Evolutionary conservation across 2,888 invertebrate genomes (phyloP).

Genomic region (Volucella inflata): DNA sequence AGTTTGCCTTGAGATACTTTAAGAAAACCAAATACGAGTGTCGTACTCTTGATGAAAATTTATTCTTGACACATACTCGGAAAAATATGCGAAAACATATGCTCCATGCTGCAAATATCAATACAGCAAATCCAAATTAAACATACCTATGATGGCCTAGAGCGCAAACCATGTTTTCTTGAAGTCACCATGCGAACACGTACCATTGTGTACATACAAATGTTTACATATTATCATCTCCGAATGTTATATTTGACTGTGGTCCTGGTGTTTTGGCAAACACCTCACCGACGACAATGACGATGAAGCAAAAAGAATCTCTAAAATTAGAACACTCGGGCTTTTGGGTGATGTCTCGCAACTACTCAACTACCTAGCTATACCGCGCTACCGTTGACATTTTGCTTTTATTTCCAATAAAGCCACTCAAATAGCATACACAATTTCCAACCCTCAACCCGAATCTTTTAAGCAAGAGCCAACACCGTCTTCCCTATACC

Average conservation of each 20-base stretch:
- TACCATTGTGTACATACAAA: slow-evolving; percentile 44
- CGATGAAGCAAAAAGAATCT: slow-evolving; percentile 16
- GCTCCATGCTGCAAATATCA: slow-evolving; percentile 38
- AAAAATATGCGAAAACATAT: slow-evolving; percentile 48
- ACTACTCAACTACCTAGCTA: not conserved
- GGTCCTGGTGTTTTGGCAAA: slow-evolving; percentile 21
- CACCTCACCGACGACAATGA: slow-evolving; percentile 28
- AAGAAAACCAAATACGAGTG: not conserved
- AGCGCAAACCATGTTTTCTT: slow-evolving; percentile 13
- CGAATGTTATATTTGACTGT: slow-evolving; percentile 27
- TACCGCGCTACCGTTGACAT: slow-evolving; percentile 15
- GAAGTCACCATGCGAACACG: slow-evolving; percentile 37
- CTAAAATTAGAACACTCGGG: slow-evolving; percentile 30
- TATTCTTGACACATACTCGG: slow-evolving; percentile 23
- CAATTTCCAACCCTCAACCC: slow-evolving; percentile 27
- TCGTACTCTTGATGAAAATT: not conserved
- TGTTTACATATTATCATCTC: slow-evolving; percentile 60
- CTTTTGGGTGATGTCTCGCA: not conserved
- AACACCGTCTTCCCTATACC: not conserved
- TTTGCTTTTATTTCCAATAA: slow-evolving; percentile 36
- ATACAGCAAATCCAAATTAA: slow-evolving; percentile 43
- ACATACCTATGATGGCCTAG: slow-evolving; percentile 26
- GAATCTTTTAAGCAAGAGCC: not conserved
- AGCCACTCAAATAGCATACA: slow-evolving; percentile 48
- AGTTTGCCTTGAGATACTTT: not conserved